phyloP scores from a whole-genome alignment of 2,113 vertebrate genomes.

The Burhinus bistriatus region DNA sequence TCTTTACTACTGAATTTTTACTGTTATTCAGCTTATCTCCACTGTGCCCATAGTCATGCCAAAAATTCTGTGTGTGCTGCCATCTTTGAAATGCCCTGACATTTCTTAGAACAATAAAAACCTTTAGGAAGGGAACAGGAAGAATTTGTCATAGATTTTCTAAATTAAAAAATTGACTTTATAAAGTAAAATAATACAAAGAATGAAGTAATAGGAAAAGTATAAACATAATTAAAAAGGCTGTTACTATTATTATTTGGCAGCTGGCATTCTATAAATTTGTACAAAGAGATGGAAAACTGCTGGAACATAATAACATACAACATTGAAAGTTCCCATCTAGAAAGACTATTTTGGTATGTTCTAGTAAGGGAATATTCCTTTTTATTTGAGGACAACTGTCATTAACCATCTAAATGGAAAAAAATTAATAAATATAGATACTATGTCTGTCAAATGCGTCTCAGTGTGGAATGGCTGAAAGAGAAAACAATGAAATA shows the following conservation, averaged over 20 bases:
- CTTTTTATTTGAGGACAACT: not conserved
- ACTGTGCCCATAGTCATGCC: not conserved
- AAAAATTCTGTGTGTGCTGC: conserved; percentile 34
- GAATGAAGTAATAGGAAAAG: not conserved
- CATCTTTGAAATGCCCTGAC: conserved; percentile 34
- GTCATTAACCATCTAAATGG: not conserved
- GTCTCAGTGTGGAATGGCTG: not conserved
- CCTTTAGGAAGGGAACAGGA: not conserved
- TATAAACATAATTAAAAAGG: not conserved
- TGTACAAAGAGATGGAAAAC: not conserved
- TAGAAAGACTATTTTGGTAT: not conserved
- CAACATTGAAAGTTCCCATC: not conserved
- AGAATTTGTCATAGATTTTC: not conserved
- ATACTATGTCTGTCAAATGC: not conserved
- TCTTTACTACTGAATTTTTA: not conserved
- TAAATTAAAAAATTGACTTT: not conserved
- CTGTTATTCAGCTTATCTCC: not conserved
- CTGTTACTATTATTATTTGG: not conserved
- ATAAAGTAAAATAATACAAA: not conserved
- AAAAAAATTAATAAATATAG: not conserved
- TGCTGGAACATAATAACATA: not conserved
- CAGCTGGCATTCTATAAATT: not conserved
- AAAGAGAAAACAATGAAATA: conserved; percentile 11
- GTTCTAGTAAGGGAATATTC: not conserved
- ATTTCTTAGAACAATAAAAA: conserved; percentile 55